Conservation (phyloP, 2,113 vertebrate genomes). For the Hyperopisus bebe region DNA sequence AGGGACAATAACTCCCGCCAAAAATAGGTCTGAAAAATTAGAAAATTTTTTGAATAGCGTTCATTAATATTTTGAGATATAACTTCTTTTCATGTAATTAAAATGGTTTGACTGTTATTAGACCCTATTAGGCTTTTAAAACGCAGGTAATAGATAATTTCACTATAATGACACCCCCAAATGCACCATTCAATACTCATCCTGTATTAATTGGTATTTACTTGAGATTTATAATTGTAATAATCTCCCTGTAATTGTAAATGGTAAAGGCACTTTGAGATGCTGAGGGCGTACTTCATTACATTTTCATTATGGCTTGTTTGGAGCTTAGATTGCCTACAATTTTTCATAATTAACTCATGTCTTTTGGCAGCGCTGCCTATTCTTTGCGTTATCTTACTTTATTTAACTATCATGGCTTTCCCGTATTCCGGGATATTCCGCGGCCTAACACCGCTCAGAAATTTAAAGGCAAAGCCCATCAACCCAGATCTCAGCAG, state of each 20-base stretch:
- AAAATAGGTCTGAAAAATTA: background rate
- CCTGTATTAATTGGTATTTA: conserved; percentile 53
- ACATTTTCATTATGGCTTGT: conserved; percentile 45
- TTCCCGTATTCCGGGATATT: background rate
- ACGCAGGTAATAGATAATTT: conserved; percentile 47
- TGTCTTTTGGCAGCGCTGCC: conserved; percentile 6
- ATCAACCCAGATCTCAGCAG: background rate
- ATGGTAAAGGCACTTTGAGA: conserved; percentile 31
- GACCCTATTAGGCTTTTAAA: conserved; percentile 47
- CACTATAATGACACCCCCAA: conserved; percentile 37
- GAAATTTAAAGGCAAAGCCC: background rate
- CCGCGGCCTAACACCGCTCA: background rate
- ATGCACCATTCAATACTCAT: conserved; percentile 46
- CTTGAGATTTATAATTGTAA: conserved; percentile 52
- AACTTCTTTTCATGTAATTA: conserved; percentile 43
- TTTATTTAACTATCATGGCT: conserved; percentile 6
- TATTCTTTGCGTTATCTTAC: background rate
- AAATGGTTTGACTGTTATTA: conserved; percentile 46
- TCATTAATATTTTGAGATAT: conserved; percentile 31
- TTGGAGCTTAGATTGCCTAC: conserved; percentile 27
- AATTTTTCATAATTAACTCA: conserved; percentile 24
- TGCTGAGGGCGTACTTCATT: conserved; percentile 38
- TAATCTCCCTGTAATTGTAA: conserved; percentile 33
- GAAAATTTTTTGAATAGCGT: background rate
- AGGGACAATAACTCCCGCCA: background rate